These are phyloP conservation scores for Lethocerus indicus DNA, from an alignment of 1,140 invertebrate genomes.

Conservation along the genomic window DNA sequence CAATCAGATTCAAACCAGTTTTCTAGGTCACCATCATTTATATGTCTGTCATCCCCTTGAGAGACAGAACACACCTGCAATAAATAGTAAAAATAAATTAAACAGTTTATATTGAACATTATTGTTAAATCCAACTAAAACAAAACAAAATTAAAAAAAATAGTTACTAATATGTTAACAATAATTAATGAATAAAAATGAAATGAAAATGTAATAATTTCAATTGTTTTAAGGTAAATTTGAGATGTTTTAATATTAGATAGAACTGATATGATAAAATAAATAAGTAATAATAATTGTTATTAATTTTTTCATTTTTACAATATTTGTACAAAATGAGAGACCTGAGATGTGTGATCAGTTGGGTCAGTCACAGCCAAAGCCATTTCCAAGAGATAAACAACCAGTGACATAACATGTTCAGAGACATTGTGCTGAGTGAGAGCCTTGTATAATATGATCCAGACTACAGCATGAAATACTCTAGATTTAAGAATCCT, in stretches of 20 bases:
- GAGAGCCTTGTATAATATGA: constrained; percentile 68
- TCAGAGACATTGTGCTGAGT: constrained; percentile 60
- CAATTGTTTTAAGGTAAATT: too few relatives aligned
- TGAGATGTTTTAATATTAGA: too few relatives aligned
- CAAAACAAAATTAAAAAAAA: too few relatives aligned
- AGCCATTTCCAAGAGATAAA: constrained; percentile 76
- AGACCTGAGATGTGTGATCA: too few relatives aligned
- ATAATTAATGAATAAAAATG: too few relatives aligned
- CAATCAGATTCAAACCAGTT: constrained; percentile 62
- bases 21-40: constrained; percentile 42
- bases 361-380: constrained; percentile 34
- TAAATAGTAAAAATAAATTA: constrained; percentile 10
- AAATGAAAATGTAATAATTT: too few relatives aligned
- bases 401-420: constrained; percentile 63
- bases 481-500: constrained; percentile 53
- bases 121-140: too few relatives aligned
- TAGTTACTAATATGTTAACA: too few relatives aligned
- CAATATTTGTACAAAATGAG: too few relatives aligned
- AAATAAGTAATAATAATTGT: too few relatives aligned
- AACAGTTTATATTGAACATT: constrained; percentile 14
- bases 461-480: constrained; percentile 70
- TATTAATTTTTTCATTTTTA: too few relatives aligned
- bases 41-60: constrained; percentile 20
- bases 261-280: too few relatives aligned
- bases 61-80: constrained; percentile 22